Conservation (phyloP, 1,140 invertebrate species). For the Heliconius himera region DNA sequence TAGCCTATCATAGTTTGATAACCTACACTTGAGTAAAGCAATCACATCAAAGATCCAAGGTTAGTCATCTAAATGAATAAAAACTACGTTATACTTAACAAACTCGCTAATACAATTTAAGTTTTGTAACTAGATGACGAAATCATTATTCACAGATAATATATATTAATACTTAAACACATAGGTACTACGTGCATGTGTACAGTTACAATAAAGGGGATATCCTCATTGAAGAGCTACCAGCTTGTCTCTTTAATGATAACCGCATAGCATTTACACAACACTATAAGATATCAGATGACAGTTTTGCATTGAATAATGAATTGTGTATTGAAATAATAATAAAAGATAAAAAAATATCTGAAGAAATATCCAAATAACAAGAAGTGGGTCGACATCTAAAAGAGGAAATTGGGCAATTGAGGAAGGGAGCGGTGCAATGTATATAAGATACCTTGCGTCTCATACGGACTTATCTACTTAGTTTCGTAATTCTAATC, state of each 20-base stretch:
- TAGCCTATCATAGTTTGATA: not conserved
- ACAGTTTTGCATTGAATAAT: not conserved
- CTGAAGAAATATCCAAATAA: constrained; percentile 32
- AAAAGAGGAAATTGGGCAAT: constrained; percentile 72
- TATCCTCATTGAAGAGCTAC: constrained; percentile 17
- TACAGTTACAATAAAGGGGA: constrained; percentile 2
- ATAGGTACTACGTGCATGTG: not conserved
- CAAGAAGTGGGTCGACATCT: constrained; percentile 53
- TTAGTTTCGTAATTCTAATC: constrained; percentile 19
- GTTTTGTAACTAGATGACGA: not conserved
- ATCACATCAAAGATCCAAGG: not conserved
- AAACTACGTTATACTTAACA: not conserved
- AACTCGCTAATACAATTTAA: not conserved
- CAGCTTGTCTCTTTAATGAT: not conserved
- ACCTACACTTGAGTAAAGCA: not conserved
- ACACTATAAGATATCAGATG: not conserved
- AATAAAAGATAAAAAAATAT: not conserved
- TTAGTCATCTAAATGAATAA: not conserved
- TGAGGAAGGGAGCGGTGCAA: constrained; percentile 66
- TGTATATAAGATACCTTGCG: constrained; percentile 32
- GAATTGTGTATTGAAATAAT: not conserved
- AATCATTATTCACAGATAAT: not conserved
- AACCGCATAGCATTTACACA: not conserved
- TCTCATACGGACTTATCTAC: constrained; percentile 27
- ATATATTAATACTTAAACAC: constrained; percentile 6